Conservation (phyloP, 2,797 vertebrate genomes). For the Sebastes taczanowskii region DNA sequence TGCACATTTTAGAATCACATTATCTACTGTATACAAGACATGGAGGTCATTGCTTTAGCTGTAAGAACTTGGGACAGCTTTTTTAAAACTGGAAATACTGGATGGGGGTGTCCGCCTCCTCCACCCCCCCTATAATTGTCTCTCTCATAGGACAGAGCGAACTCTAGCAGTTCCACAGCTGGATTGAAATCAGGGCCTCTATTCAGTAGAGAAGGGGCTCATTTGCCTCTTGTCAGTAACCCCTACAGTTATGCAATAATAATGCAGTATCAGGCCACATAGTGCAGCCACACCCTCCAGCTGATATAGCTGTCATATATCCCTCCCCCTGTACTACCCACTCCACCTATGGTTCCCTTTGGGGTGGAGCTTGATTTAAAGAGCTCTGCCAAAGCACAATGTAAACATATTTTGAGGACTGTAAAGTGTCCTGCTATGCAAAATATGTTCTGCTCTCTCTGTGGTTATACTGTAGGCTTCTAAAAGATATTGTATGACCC, state of each 20-base stretch:
- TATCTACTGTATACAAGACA: neutral
- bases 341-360: neutral
- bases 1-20: neutral
- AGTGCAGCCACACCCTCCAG: slow-evolving; percentile 54
- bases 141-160: neutral
- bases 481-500: neutral
- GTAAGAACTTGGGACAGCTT: neutral
- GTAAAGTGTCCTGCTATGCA: neutral
- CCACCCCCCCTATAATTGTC: neutral
- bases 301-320: neutral
- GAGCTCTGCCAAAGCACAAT: slow-evolving; percentile 1
- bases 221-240: neutral
- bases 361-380: slow-evolving; percentile 32
- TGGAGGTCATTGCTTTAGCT: neutral
- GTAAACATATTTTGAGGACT: slow-evolving; percentile 5
- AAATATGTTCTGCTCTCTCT: neutral
- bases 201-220: neutral
- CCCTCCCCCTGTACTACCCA: slow-evolving; percentile 25
- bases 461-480: neutral
- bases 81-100: slow-evolving; percentile 43
- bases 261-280: slow-evolving; percentile 56
- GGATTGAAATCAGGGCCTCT: neutral
- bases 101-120: neutral
- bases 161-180: slow-evolving; percentile 4
- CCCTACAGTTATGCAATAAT: slow-evolving; percentile 56